A percentile compares a stretch with the other conserved stretches of the same genome.
Conservation (phyloP, 2,888 invertebrate species). For the Eudemis profundana region DNA sequence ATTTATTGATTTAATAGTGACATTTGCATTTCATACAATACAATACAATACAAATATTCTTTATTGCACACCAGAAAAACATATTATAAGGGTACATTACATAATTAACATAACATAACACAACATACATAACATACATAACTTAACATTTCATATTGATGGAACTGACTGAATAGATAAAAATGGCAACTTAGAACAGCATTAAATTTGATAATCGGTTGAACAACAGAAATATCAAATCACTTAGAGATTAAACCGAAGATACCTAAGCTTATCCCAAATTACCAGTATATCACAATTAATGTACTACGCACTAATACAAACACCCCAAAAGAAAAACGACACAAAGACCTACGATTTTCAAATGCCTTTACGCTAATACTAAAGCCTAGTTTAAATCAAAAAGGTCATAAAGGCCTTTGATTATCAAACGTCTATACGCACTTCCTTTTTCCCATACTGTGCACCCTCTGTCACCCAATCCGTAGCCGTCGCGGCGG, state of each 20-base stretch:
- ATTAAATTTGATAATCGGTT: too few species aligned
- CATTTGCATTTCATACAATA: too few species aligned
- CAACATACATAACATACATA: too few species aligned
- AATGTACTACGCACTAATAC: background rate
- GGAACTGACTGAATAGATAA: too few species aligned
- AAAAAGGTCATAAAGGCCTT: background rate
- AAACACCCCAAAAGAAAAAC: background rate
- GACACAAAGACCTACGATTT: background rate
- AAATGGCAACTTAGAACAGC: too few species aligned
- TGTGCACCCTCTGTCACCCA: slow-evolving; percentile 15
- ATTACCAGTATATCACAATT: background rate
- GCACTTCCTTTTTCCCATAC: background rate
- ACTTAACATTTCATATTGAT: too few species aligned
- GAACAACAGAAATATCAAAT: background rate
- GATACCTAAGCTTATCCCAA: background rate
- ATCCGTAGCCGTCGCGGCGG: slow-evolving; percentile 50
- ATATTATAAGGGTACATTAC: too few species aligned
- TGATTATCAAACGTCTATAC: background rate
- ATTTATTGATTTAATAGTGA: too few species aligned
- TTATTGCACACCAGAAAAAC: too few species aligned
- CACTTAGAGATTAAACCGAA: background rate
- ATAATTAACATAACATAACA: too few species aligned
- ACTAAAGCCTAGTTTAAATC: background rate
- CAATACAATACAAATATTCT: too few species aligned
- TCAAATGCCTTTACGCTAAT: background rate